Conservation (phyloP, 2,888 invertebrate genomes). For the Agriopis marginaria region DNA sequence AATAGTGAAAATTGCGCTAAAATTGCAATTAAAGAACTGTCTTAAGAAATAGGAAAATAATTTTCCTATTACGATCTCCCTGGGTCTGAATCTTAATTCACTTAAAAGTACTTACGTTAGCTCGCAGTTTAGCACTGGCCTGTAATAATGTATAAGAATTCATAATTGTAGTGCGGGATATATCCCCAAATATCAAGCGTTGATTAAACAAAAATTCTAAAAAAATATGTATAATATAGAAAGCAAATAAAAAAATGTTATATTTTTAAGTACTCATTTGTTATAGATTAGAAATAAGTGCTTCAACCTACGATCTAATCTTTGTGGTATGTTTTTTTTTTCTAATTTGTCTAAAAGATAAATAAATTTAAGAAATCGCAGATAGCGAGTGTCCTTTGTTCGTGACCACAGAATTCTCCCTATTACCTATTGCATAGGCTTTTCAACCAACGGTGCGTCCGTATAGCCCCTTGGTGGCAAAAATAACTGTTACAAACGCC, state of each 20-base stretch:
- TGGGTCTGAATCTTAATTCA: conserved; percentile 20
- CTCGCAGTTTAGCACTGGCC: conserved; percentile 31
- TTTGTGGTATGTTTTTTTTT: neutral
- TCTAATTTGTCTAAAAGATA: neutral
- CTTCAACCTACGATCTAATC: conserved; percentile 30
- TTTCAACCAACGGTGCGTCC: too few species aligned
- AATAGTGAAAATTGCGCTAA: conserved; percentile 17
- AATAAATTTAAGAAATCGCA: neutral
- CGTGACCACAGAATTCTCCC: too few species aligned
- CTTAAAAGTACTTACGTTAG: conserved; percentile 38
- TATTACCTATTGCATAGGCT: too few species aligned
- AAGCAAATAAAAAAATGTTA: conserved; percentile 66
- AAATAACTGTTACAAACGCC: too few species aligned
- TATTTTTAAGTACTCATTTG: conserved; percentile 64
- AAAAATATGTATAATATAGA: conserved; percentile 65
- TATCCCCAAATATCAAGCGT: conserved; percentile 45
- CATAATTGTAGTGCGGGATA: conserved; percentile 43
- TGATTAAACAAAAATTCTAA: conserved; percentile 61
- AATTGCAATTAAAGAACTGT: conserved; percentile 19
- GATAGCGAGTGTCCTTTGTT: neutral
- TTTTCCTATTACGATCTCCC: conserved; percentile 20
- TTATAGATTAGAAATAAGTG: conserved; percentile 56
- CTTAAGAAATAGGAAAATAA: conserved; percentile 22
- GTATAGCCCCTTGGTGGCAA: too few species aligned
- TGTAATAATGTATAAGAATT: conserved; percentile 27